Base-by-base conservation (phyloP, 2,797 vertebrate genomes). In the Limosa lapponica region DNA sequence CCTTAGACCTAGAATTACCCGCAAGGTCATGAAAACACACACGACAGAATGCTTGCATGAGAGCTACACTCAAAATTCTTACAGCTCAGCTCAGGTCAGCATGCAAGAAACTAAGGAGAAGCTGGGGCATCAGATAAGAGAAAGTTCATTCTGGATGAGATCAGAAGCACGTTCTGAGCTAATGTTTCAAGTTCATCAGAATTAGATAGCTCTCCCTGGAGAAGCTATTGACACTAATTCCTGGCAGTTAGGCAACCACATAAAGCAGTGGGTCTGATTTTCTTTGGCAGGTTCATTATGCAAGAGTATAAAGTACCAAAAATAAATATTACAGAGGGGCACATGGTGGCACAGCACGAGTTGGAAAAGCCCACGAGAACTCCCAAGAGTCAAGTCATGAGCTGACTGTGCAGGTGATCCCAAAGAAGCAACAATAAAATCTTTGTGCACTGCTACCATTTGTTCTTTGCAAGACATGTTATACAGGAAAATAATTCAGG, bases 391-490 rank as follows among this genome's bases (percentile, higher is more conserved):
- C 39, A 75, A 83, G 52, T 57, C 30, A 69, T 39, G 18, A 82
- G 17, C 16, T 75, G 58, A 61, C 72, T 72, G 37, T 57, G 44
- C n/a, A 89, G 39, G 15, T 89, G 65, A 90, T 67, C 71, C 34
- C 41, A 80, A 77, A 88, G 41, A 87, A 89, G 30, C 9, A 88
- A 87, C n/a, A 95, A 85, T 82, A 69, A 92, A 81, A 61, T 41
- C 54, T 86, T 93, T 91, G 67, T 70, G 52, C 2, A 3, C 11
- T 58, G 14, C n/a, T 39, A 24, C 58, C 10, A 55, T 65, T 25
- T 67, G 24, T 73, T 74, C 48, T 83, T 75, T 81, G 73, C 32
- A 83, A 55, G 39, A 27, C 23, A 81, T 27, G 11, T 59, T 75
- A 75, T 30, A 44, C 5, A 46, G 13, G 24, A 70, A 88, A 77